phyloP scores from a whole-genome alignment of 2,113 vertebrate species.

The Dryoscopus gambensis region DNA sequence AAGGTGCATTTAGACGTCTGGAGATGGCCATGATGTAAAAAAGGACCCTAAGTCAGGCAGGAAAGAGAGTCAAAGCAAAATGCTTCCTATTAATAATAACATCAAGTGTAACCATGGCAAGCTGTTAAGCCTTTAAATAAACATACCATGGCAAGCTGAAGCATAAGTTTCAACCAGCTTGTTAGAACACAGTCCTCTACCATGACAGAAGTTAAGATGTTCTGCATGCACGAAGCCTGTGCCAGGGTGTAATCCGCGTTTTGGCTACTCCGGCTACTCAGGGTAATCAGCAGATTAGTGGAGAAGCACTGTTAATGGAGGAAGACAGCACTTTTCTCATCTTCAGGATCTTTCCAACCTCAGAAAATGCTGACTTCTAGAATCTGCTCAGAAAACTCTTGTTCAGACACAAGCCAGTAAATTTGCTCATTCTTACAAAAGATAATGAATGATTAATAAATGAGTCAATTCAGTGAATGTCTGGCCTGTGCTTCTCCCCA shows the following conservation, averaged over 20 bases:
- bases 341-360: neutral
- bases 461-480: neutral
- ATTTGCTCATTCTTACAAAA: slow-evolving; percentile 7
- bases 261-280: neutral
- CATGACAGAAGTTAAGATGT: slow-evolving; percentile 48
- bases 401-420: slow-evolving; percentile 13
- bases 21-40: neutral
- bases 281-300: neutral
- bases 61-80: slow-evolving; percentile 43
- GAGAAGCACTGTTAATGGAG: neutral
- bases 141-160: slow-evolving; percentile 51
- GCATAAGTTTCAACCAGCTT: slow-evolving; percentile 55
- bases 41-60: neutral
- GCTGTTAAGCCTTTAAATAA: slow-evolving; percentile 57
- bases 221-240: neutral
- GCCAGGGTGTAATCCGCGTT: neutral
- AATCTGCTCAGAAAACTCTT: neutral
- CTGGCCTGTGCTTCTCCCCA: neutral
- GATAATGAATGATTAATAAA: slow-evolving; percentile 48
- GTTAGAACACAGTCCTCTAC: slow-evolving; percentile 57
- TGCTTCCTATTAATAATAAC: slow-evolving; percentile 59
- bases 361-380: slow-evolving; percentile 10
- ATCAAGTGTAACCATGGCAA: slow-evolving; percentile 48
- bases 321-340: neutral
- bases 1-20: neutral